These are phyloP conservation scores for Isotomurus palustris DNA, from an alignment of 2,888 invertebrate species.

Conservation along the genomic window DNA sequence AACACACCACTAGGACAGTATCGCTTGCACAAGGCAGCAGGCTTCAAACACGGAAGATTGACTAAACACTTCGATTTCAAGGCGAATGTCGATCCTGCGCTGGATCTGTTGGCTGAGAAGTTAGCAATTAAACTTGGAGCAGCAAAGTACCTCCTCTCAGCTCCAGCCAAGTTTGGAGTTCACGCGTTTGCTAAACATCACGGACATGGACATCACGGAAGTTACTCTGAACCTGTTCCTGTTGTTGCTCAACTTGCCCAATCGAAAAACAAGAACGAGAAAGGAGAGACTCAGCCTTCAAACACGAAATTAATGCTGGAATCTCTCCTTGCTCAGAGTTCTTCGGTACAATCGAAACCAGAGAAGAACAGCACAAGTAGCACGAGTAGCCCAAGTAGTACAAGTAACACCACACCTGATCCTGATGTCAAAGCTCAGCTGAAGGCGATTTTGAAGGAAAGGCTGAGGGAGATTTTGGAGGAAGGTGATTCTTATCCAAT, in stretches of 20 bases:
- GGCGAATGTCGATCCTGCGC: constrained; percentile 35
- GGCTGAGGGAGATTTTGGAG: constrained; percentile 14
- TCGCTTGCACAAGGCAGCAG: constrained; percentile 15
- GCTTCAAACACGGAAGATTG: constrained; percentile 10
- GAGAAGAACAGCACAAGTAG: neutral
- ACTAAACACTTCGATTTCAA: constrained; percentile 28
- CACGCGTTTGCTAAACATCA: constrained; percentile 10
- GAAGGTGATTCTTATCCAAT: too few species aligned
- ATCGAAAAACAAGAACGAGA: constrained; percentile 1
- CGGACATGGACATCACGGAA: constrained; percentile 12
- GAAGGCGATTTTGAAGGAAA: constrained; percentile 33
- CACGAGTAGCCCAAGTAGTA: neutral
- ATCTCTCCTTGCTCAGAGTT: too few species aligned
- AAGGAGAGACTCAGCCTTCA: neutral
- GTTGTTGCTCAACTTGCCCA: constrained; percentile 16
- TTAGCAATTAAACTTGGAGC: constrained; percentile 40
- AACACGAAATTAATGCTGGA: too few species aligned
- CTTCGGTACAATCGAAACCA: too few species aligned
- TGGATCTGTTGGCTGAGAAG: constrained; percentile 44
- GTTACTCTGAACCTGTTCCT: constrained; percentile 35
- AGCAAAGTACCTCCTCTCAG: constrained; percentile 23
- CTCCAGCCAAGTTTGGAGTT: constrained; percentile 12
- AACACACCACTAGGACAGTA: constrained; percentile 11
- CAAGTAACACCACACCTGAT: neutral
- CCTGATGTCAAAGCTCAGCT: constrained; percentile 18